These are phyloP conservation scores for Barbus barbus DNA, from an alignment of 2,113 vertebrate genomes.

Conservation along the genomic window DNA sequence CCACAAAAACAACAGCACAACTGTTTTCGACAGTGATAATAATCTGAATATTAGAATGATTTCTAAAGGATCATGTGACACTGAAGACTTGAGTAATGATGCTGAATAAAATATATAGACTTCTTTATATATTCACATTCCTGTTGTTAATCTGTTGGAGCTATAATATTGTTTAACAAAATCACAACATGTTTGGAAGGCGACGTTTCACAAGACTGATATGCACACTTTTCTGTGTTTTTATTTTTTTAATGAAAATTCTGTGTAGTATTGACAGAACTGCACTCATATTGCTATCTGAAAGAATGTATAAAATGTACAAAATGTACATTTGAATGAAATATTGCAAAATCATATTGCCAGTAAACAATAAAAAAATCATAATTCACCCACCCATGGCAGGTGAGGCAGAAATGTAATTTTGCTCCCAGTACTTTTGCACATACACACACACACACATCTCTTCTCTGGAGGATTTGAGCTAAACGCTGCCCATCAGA, in stretches of 20 bases:
- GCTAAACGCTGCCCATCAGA: slow-evolving; percentile 39
- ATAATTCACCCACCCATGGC: background rate
- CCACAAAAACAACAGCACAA: too few species aligned
- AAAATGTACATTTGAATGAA: background rate
- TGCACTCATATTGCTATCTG: background rate
- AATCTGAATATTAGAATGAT: too few species aligned
- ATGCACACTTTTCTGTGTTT: background rate
- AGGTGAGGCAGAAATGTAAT: slow-evolving; percentile 14
- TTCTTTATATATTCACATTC: too few species aligned
- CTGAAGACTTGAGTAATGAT: too few species aligned
- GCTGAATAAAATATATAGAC: too few species aligned
- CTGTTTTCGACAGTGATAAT: too few species aligned
- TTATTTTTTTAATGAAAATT: background rate
- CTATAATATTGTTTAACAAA: background rate
- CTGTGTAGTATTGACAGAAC: background rate
- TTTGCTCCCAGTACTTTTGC: slow-evolving; percentile 3
- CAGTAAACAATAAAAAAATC: background rate
- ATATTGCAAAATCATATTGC: background rate
- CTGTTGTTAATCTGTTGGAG: background rate
- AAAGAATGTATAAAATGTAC: background rate
- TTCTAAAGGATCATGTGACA: too few species aligned
- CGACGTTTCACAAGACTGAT: background rate
- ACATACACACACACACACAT: slow-evolving; percentile 1
- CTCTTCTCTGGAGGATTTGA: slow-evolving; percentile 29
- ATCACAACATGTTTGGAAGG: background rate